Conservation (phyloP, 2,888 invertebrate species). For the Eupithecia insigniata region DNA sequence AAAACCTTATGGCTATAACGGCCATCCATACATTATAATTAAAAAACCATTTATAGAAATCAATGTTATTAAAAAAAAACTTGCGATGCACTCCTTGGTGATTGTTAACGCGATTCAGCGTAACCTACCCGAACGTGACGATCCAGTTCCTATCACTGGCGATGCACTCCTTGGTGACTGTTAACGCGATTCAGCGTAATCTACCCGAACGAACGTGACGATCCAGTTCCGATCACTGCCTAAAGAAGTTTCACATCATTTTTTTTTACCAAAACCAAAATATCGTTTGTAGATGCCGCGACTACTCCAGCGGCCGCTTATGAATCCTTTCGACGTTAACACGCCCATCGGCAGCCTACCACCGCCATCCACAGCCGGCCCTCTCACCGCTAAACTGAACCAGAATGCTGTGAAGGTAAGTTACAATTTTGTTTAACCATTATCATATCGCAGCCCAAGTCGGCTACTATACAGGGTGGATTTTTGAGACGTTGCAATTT, state of each 20-base stretch:
- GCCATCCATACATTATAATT: too few relatives aligned
- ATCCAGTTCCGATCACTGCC: background rate
- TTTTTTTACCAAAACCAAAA: background rate
- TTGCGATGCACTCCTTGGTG: too few relatives aligned
- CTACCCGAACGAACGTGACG: background rate
- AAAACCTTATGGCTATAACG: too few relatives aligned
- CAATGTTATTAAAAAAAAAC: too few relatives aligned
- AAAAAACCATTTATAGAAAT: too few relatives aligned
- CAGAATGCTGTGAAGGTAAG: constrained; percentile 85
- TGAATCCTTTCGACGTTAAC: constrained; percentile 68
- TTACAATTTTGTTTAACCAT: background rate
- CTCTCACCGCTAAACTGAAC: constrained; percentile 82
- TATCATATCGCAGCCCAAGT: background rate
- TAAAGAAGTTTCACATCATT: background rate
- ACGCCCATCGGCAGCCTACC: constrained; percentile 58
- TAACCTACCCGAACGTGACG: too few relatives aligned
- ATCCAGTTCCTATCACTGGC: too few relatives aligned
- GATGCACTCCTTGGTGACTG: too few relatives aligned
- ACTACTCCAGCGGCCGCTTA: constrained; percentile 71
- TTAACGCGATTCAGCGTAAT: background rate
- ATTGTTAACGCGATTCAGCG: too few relatives aligned
- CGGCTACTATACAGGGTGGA: too few relatives aligned
- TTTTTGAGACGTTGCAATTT: too few relatives aligned
- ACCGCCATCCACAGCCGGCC: constrained; percentile 82
- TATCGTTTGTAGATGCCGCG: constrained; percentile 61